Evolutionary conservation across 2,113 vertebrate species (phyloP), one percentile per base, ranked within the genome.

Genomic region (Sinocyclocheilus anshuiensis): DNA sequence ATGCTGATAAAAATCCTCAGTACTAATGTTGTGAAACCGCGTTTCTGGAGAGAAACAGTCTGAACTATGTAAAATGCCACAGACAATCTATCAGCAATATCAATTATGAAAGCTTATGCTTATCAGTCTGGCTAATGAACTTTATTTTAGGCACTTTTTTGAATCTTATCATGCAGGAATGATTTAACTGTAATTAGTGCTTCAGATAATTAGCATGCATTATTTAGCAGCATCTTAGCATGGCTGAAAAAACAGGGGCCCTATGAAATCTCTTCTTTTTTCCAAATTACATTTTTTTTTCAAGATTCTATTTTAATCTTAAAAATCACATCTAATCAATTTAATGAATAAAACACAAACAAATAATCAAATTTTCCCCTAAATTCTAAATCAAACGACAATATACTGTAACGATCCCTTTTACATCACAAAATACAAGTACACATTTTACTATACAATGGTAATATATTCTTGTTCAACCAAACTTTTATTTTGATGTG

Each of bases 71-170:
- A 63, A 79, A 90, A 85, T 86, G 88, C 74, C 87, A 86, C 76
- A 75, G 86, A 85, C 79, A 61, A 77, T 65, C 84, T 82, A 22
- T 26, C 29, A 79, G 86, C 24, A 85, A 65, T 80, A 84, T 85
- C 69, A 89, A 90, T 90, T 83, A 89, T 72, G 67, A 76, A 65
- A 85, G 89, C 89, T 89, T 87, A 86, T 63, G 87, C 53, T 93
- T 91, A 92, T 92, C 87, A 91, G 87, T 86, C 85, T 87, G 86
- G 89, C 82, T 91, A 91, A 94, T 93, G 91, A 91, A 91, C 88
- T 69, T 69, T 39, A 84, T 83, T 92, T 90, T 86, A 86, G 89
- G 82, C 77, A 80, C 92, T 85, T 75, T 77, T 90, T 79, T 84
- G 75, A 83, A 82, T 87, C 86, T 83, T 92, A 90, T 92, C 91